Conservation (phyloP, 92 coral and sea anemone species). For the Epizoanthus scotinus region DNA sequence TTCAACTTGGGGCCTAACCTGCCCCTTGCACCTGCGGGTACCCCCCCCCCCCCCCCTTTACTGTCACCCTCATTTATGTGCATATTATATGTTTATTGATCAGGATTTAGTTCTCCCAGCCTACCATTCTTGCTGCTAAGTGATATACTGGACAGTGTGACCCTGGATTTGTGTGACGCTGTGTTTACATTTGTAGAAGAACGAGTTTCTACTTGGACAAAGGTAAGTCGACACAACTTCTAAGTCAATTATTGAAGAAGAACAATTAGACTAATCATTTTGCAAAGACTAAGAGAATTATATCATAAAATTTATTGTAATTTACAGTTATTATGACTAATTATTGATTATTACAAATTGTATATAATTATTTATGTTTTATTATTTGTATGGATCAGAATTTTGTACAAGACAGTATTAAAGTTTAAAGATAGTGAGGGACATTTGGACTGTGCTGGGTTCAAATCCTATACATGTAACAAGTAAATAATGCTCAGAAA, state of each 20-base stretch:
- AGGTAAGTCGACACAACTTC: constrained; percentile 49
- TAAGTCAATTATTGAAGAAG: background rate
- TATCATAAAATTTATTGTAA: too few species aligned
- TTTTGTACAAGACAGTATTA: too few species aligned
- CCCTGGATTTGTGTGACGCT: constrained; percentile 79
- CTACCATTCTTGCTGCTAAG: constrained; percentile 82
- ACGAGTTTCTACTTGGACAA: constrained; percentile 92
- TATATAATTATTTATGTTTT: too few species aligned
- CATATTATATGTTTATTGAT: background rate
- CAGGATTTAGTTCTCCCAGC: constrained; percentile 80
- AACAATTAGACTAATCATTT: too few species aligned
- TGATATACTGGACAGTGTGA: constrained; percentile 89
- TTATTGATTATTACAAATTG: too few species aligned
- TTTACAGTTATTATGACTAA: too few species aligned
- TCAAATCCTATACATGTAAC: too few species aligned
- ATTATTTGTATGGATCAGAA: too few species aligned
- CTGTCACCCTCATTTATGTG: background rate
- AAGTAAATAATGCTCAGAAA: too few species aligned
- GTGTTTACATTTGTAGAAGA: constrained; percentile 91
- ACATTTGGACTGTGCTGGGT: too few species aligned
- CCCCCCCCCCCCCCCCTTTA: background rate
- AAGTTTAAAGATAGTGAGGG: too few species aligned
- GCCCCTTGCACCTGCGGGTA: background rate
- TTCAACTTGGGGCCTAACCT: constrained; percentile 25
- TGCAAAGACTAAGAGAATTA: too few species aligned